A percentile compares a stretch with the other conserved stretches of the same genome.
Evolutionary conservation across 2,113 vertebrate species (phyloP).

Genomic region (Plectropomus leopardus): DNA sequence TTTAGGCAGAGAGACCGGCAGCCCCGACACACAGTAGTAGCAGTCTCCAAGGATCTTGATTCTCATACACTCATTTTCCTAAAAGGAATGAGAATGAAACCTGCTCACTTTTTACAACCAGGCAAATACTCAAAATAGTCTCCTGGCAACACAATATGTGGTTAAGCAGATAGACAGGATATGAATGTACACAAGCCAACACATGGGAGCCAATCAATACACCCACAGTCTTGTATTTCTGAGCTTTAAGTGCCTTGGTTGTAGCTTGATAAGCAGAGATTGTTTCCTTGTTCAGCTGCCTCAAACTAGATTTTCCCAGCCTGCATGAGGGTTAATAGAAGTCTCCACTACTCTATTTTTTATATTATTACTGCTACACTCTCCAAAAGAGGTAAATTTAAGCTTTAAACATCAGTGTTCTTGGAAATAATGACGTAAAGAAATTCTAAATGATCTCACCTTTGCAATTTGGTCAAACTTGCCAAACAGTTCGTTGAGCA

Average conservation of each 20-base stretch:
- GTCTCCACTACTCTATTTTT: neutral
- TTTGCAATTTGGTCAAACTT: conserved; percentile 99
- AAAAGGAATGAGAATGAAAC: neutral
- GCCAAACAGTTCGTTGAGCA: conserved; percentile 97
- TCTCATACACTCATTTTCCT: conserved; percentile 99
- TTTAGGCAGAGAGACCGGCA: conserved; percentile 95
- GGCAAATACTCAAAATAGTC: too few species aligned
- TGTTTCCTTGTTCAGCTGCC: conserved; percentile 3
- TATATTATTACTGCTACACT: neutral
- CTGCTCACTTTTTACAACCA: neutral
- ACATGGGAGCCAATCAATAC: neutral
- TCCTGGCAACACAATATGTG: neutral
- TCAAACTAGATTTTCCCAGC: neutral
- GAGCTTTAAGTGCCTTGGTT: conserved; percentile 2
- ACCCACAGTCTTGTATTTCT: neutral
- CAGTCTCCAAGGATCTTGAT: conserved; percentile 99
- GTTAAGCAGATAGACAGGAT: neutral
- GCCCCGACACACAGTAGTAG: conserved; percentile 98
- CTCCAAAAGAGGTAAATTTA: neutral
- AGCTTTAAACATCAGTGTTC: neutral
- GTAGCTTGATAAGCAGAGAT: conserved; percentile 7
- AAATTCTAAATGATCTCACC: conserved; percentile 80
- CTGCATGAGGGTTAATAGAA: neutral
- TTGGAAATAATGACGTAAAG: neutral
- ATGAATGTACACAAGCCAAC: neutral